Evolutionary conservation across 1,140 invertebrate genomes (phyloP).

Genomic region (Teleogryllus occipitalis): DNA sequence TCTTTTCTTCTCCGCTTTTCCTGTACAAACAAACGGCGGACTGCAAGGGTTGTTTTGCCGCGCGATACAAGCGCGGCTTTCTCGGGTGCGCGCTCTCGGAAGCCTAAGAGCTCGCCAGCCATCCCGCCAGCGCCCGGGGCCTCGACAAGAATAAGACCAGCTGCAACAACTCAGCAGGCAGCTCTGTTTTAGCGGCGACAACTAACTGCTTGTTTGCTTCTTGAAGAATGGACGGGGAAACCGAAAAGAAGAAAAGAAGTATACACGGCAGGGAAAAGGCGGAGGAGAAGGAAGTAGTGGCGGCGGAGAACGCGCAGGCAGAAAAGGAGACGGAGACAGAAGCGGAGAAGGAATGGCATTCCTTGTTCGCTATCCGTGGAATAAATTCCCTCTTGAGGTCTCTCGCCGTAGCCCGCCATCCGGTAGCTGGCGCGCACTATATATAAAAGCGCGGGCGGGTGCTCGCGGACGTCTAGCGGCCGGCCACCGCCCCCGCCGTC

Average conservation of each 20-base stretch:
- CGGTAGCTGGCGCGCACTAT: neutral
- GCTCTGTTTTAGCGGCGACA: neutral
- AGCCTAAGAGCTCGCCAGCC: too few relatives aligned
- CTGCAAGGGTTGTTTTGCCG: neutral
- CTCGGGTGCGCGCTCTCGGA: neutral
- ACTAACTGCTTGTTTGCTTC: neutral
- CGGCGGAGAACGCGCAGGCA: too few relatives aligned
- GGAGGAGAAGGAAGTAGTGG: neutral
- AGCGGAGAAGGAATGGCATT: neutral
- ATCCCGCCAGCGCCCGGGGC: neutral
- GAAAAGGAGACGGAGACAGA: neutral
- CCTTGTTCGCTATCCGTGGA: neutral
- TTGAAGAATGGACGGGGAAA: neutral
- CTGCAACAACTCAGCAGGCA: constrained; percentile 3
- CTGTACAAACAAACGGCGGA: neutral
- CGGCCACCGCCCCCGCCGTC: too few relatives aligned
- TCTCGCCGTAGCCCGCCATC: neutral
- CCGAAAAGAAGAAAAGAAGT: neutral
- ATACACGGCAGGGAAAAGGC: neutral
- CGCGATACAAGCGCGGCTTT: neutral
- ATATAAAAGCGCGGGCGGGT: neutral
- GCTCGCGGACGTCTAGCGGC: neutral
- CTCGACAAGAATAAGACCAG: neutral
- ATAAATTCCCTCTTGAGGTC: neutral
- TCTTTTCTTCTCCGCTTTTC: neutral